Percentiles rank a stretch among this genome's conserved stretches.
Evolutionary conservation across 2,888 invertebrate species (phyloP).

Genomic region (Eupithecia dodoneata): DNA sequence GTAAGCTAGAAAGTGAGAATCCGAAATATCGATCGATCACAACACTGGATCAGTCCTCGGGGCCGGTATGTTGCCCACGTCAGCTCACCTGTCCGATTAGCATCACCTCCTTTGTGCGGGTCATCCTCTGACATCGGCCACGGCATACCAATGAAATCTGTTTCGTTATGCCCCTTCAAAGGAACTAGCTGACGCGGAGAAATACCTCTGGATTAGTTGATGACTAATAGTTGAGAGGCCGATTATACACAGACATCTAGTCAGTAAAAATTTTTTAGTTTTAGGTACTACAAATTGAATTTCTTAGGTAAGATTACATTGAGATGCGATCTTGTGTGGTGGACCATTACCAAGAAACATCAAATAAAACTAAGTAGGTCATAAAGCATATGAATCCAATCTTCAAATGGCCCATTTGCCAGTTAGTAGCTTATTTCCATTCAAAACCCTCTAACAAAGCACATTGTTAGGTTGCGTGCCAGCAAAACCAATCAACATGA

Average conservation of each 20-base stretch:
- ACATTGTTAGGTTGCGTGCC: constrained; percentile 67
- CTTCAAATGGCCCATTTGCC: constrained; percentile 28
- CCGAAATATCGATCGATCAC: constrained; percentile 69
- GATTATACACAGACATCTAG: neutral
- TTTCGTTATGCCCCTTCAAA: constrained; percentile 79
- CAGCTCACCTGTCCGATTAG: constrained; percentile 82
- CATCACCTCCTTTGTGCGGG: constrained; percentile 78
- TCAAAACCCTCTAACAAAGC: constrained; percentile 51
- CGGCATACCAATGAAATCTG: constrained; percentile 74
- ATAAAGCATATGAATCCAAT: constrained; percentile 16
- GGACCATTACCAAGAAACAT: neutral
- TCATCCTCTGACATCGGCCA: constrained; percentile 67
- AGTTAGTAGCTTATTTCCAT: constrained; percentile 26
- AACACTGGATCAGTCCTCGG: constrained; percentile 47
- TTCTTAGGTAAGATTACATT: neutral
- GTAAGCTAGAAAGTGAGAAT: constrained; percentile 53
- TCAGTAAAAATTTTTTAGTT: neutral
- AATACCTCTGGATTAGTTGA: constrained; percentile 70
- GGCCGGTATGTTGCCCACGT: constrained; percentile 60
- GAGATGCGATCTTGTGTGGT: neutral
- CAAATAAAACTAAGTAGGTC: constrained; percentile 5
- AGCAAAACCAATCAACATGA: constrained; percentile 72
- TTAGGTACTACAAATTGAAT: neutral
- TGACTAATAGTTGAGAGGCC: constrained; percentile 64
- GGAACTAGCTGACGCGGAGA: constrained; percentile 71